Percentiles rank a stretch among this genome's conserved stretches.
phyloP scores from a whole-genome alignment of 2,797 vertebrate species.

The Oreortyx pictus region DNA sequence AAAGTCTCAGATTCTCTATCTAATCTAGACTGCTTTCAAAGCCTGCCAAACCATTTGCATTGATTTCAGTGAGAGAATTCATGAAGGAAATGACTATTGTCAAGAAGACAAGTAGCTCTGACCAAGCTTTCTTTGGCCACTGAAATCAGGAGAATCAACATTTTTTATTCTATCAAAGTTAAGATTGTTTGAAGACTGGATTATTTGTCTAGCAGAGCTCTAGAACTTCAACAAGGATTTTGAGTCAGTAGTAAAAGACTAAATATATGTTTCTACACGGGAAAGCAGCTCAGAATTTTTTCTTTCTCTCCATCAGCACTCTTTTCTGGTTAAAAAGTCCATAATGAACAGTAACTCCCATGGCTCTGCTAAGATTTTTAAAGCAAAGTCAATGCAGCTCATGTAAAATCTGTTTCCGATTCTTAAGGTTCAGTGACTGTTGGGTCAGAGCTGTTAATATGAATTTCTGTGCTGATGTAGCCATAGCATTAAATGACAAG shows the following conservation, averaged over 20 bases:
- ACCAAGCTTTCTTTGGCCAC: not conserved
- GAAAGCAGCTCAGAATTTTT: not conserved
- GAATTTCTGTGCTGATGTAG: not conserved
- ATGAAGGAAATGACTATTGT: not conserved
- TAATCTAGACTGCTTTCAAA: not conserved
- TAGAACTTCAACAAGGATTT: not conserved
- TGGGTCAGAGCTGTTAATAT: slow-evolving; percentile 11
- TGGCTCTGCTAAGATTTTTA: not conserved
- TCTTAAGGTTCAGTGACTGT: not conserved
- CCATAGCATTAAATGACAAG: slow-evolving; percentile 40
- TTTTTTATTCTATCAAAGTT: not conserved
- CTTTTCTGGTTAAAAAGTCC: not conserved
- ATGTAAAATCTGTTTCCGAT: not conserved
- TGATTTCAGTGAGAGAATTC: not conserved
- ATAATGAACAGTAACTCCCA: not conserved
- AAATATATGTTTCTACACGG: not conserved
- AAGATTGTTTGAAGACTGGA: not conserved
- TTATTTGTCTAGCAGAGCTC: not conserved
- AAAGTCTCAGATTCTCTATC: slow-evolving; percentile 1
- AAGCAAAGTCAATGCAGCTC: not conserved
- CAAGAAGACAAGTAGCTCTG: not conserved
- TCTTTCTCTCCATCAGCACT: not conserved
- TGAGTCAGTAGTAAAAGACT: not conserved
- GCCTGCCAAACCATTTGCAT: not conserved
- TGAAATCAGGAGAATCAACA: not conserved